phyloP scores from a whole-genome alignment of 2,888 invertebrate species.

The Cephus sareptanus region DNA sequence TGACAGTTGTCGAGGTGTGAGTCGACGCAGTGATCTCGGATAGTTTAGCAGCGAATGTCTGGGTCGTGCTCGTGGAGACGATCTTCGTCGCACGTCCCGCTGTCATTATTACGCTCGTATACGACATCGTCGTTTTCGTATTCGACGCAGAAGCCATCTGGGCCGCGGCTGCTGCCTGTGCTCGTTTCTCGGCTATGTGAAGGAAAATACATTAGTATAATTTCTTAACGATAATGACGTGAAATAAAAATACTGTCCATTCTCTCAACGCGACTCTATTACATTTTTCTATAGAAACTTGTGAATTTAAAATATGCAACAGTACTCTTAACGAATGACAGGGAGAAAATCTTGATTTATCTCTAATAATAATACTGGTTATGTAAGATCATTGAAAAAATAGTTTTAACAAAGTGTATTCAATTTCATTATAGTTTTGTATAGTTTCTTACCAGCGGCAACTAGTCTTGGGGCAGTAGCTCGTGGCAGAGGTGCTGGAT shows the following conservation, averaged over 20 bases:
- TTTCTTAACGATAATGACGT: neutral
- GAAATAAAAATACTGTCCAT: neutral
- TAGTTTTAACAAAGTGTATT: neutral
- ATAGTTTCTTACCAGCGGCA: slow-evolving; percentile 64
- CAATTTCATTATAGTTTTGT: neutral
- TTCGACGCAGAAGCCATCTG: slow-evolving; percentile 63
- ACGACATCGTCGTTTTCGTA: slow-evolving; percentile 71
- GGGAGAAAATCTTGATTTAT: neutral
- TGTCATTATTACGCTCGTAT: slow-evolving; percentile 71
- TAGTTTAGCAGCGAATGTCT: slow-evolving; percentile 81
- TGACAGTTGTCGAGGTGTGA: slow-evolving; percentile 46
- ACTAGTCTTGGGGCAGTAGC: slow-evolving; percentile 71
- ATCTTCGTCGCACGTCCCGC: slow-evolving; percentile 65
- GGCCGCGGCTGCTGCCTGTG: slow-evolving; percentile 62
- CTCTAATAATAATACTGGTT: neutral
- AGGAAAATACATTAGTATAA: neutral
- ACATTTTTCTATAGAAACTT: neutral
- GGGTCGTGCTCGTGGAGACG: slow-evolving; percentile 71
- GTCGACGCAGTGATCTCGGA: slow-evolving; percentile 69
- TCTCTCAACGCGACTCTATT: neutral
- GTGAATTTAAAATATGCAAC: too few relatives aligned
- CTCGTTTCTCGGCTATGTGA: slow-evolving; percentile 66
- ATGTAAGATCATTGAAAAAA: neutral
- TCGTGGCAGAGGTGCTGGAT: slow-evolving; percentile 55
- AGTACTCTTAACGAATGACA: neutral